Conservation (phyloP, 2,888 invertebrate species). For the Mystacides longicornis region DNA sequence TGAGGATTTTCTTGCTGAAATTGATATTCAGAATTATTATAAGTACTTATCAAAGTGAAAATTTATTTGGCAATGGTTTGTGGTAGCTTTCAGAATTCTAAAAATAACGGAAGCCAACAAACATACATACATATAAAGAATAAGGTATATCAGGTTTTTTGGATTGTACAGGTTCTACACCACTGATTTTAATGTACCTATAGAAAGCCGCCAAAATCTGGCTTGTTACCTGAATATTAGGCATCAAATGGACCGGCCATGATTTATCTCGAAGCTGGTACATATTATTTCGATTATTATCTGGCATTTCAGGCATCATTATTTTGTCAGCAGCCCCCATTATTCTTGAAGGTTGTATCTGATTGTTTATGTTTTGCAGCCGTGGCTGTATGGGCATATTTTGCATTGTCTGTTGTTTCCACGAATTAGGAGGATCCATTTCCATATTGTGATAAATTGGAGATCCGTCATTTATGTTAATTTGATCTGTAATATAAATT, state of each 20-base stretch:
- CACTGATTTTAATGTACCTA: no score
- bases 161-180: no score
- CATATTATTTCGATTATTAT: constrained; percentile 12
- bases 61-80: background rate
- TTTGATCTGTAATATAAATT: constrained; percentile 23
- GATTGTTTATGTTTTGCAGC: constrained; percentile 17
- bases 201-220: no score
- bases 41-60: background rate
- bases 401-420: constrained; percentile 23
- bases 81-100: background rate
- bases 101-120: no score
- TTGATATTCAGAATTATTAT: background rate
- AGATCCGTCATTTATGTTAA: constrained; percentile 22
- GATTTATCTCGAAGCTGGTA: constrained; percentile 25
- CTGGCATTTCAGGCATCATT: constrained; percentile 15
- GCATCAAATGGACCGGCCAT: constrained; percentile 26
- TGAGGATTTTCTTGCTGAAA: constrained; percentile 19
- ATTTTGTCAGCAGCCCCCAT: constrained; percentile 16
- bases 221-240: constrained; percentile 21
- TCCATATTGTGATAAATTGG: constrained; percentile 25
- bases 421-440: constrained; percentile 22
- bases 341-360: constrained; percentile 16
- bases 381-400: constrained; percentile 19
- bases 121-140: background rate
- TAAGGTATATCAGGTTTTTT: background rate